Evolutionary conservation across 2,888 invertebrate species (phyloP), one percentile per base, ranked within the genome.

Genomic region (Netelia virgata): DNA sequence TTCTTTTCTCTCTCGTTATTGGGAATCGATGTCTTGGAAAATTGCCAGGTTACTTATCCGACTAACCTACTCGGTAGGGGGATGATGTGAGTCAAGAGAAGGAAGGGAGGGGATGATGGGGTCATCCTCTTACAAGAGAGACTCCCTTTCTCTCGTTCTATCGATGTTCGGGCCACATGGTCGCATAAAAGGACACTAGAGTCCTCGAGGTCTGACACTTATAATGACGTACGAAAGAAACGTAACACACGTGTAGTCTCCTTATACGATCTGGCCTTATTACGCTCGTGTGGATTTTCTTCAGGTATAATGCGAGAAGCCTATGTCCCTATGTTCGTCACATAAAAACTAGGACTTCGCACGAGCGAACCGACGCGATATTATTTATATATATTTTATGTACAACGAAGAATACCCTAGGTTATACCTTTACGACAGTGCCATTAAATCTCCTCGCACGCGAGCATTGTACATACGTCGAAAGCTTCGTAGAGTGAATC

Each of bases 1-100:
- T 66, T 23, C 23, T 59, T 16, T 16, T 64, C 69, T 70, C 43
- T 79, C 75, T 73, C 85, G 74, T 87, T 88, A 87, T 89, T 82
- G 79, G 76, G 63, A 85, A 76, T 80, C 87, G 90, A 90, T 86
- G 89, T 89, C 69, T 85, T 86, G 89, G 90, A 91, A 91, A 90
- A 91, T 91, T 91, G 87, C 82, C 84, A 70, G 88, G 87, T 88
- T 88, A 84, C 86, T 87, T 87, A 84, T 84, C 84, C 84, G 43
- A 53, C 72, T n/a, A 14, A 84, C 86, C 86, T 87, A 84, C 80
- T 80, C 84, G 43, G 53, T 59, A 55, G 64, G 47, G 50, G 76
- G 23, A 14, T 55, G 43, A 41, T 78, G 28, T n/a, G 68, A 59
- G 53, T 61, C 63, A 28, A 28, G 28, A n/a, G 23, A 28, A 28